phyloP scores from a whole-genome alignment of 1,140 invertebrate genomes.

The Psix sp. region DNA sequence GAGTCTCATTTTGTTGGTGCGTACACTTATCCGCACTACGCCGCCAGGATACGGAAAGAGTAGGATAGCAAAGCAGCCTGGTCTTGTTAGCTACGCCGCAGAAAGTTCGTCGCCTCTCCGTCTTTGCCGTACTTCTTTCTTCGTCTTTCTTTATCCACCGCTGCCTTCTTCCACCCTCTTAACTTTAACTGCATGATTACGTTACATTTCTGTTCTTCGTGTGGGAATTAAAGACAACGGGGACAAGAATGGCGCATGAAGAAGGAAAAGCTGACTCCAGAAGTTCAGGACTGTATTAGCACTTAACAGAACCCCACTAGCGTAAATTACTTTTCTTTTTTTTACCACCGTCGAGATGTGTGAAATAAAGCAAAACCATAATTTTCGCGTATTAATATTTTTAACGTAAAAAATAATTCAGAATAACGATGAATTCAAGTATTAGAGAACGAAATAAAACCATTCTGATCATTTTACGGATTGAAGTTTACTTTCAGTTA shows the following conservation, averaged over 20 bases:
- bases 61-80: slow-evolving; percentile 19
- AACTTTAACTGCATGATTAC: slow-evolving; percentile 60
- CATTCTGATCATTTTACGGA: too few relatives aligned
- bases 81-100: slow-evolving; percentile 51
- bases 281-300: slow-evolving; percentile 36
- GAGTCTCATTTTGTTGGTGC: slow-evolving; percentile 44
- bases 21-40: slow-evolving; percentile 37
- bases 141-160: background rate
- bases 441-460: too few relatives aligned
- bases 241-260: slow-evolving; percentile 44
- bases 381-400: too few relatives aligned
- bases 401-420: too few relatives aligned
- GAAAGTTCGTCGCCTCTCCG: slow-evolving; percentile 25
- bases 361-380: slow-evolving; percentile 25
- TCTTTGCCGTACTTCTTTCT: background rate
- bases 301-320: slow-evolving; percentile 21
- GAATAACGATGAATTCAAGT: too few relatives aligned
- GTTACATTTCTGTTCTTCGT: slow-evolving; percentile 54
- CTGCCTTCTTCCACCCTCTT: slow-evolving; percentile 52
- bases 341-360: slow-evolving; percentile 11
- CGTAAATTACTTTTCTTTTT: slow-evolving; percentile 14
- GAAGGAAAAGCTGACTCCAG: slow-evolving; percentile 28
- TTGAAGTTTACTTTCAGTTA: too few relatives aligned
- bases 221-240: slow-evolving; percentile 55
- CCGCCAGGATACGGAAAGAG: slow-evolving; percentile 22